Evolutionary conservation across 2,113 vertebrate genomes (phyloP).

Genomic region (Clarias magur): DNA sequence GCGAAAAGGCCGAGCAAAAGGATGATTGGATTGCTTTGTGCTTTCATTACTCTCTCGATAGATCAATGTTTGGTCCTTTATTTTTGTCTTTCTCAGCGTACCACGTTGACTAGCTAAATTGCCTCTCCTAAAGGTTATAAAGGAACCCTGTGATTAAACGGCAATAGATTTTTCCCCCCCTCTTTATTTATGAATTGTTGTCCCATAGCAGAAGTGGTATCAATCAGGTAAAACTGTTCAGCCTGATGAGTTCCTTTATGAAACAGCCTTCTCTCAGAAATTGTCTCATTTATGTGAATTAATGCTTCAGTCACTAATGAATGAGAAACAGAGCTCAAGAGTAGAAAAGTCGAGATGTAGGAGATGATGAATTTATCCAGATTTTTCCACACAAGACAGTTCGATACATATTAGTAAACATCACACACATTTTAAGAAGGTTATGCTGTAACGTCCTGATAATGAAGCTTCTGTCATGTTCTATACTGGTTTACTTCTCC

Average conservation of each 20-base stretch:
- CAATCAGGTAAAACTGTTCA: slow-evolving; percentile 16
- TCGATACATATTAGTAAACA: not conserved
- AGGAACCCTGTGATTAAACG: slow-evolving; percentile 35
- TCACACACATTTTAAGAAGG: not conserved
- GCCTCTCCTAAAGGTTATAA: slow-evolving; percentile 41
- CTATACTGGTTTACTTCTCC: too few species aligned
- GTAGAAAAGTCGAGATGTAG: not conserved
- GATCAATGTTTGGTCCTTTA: slow-evolving; percentile 26
- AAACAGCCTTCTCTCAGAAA: not conserved
- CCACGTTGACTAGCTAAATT: slow-evolving; percentile 31
- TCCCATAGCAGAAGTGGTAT: not conserved
- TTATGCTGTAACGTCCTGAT: not conserved
- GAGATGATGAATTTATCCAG: not conserved
- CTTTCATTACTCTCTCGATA: slow-evolving; percentile 44
- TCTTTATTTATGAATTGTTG: slow-evolving; percentile 24
- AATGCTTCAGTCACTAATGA: not conserved
- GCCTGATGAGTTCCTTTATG: slow-evolving; percentile 12
- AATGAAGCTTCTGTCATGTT: not conserved
- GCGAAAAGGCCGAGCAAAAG: slow-evolving; percentile 43
- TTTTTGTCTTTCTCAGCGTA: slow-evolving; percentile 34
- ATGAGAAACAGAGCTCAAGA: not conserved
- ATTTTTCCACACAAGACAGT: too few species aligned
- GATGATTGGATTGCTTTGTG: slow-evolving; percentile 51
- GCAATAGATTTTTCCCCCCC: not conserved
- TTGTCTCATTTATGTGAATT: slow-evolving; percentile 27